Evolutionary conservation across 2,888 invertebrate genomes (phyloP).

Genomic region (Coleophora flavipennella): DNA sequence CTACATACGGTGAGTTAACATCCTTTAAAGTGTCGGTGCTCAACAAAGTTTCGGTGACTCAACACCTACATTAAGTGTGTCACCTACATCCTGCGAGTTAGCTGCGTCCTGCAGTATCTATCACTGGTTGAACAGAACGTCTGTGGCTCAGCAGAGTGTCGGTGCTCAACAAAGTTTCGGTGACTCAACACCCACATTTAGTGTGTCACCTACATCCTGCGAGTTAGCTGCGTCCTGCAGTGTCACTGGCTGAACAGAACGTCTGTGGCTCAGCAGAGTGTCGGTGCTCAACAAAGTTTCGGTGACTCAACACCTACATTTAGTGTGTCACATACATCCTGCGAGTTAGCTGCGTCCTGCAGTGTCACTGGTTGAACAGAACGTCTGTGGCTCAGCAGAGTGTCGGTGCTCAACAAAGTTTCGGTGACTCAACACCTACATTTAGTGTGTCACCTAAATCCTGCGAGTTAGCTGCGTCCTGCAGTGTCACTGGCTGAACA

Average conservation of each 20-base stretch:
- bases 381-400: too few relatives aligned
- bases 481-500: not conserved
- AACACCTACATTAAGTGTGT: not conserved
- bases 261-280: too few relatives aligned
- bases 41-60: too few relatives aligned
- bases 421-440: not conserved
- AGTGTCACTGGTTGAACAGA: not conserved
- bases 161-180: too few relatives aligned
- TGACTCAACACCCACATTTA: not conserved
- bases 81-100: not conserved
- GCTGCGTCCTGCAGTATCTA: not conserved
- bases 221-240: not conserved
- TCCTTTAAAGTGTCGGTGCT: not conserved
- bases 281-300: too few relatives aligned
- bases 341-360: not conserved
- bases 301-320: not conserved
- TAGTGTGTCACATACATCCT: not conserved
- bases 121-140: too few relatives aligned
- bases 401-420: too few relatives aligned
- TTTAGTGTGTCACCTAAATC: not conserved
- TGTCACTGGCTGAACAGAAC: not conserved
- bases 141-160: too few relatives aligned
- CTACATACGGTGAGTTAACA: conserved; percentile 82
- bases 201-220: not conserved
- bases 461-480: not conserved